Evolutionary conservation across 2,113 vertebrate species (phyloP).

Genomic region (Ovibos moschatus): DNA sequence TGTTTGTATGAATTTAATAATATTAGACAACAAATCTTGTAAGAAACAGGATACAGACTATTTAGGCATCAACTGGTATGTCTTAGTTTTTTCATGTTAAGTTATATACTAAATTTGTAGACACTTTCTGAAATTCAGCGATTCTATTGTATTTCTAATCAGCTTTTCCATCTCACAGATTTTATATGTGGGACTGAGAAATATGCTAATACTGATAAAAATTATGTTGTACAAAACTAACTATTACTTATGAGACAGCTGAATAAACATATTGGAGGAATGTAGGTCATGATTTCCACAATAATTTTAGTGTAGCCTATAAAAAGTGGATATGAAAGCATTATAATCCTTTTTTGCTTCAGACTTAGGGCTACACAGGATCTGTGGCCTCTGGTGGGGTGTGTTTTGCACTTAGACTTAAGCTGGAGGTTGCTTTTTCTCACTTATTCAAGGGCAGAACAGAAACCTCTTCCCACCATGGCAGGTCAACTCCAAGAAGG

Average conservation of each 20-base stretch:
- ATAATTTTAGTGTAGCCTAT: background rate
- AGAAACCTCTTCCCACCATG: background rate
- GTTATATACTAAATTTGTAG: background rate
- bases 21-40: background rate
- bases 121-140: background rate
- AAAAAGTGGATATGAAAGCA: background rate
- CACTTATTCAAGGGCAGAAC: background rate
- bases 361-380: background rate
- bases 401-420: background rate
- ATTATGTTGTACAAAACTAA: background rate
- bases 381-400: background rate
- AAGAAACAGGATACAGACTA: background rate
- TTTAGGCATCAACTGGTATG: background rate
- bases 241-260: background rate
- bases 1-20: background rate
- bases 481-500: background rate
- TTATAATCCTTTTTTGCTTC: background rate
- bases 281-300: background rate
- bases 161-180: background rate
- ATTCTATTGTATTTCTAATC: constrained; percentile 26
- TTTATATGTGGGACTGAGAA: background rate
- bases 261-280: background rate
- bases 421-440: background rate
- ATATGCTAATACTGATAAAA: constrained; percentile 34
- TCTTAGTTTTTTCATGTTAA: background rate